These are phyloP conservation scores for Meda fulgida DNA, from an alignment of 2,797 vertebrate species.

Conservation along the genomic window DNA sequence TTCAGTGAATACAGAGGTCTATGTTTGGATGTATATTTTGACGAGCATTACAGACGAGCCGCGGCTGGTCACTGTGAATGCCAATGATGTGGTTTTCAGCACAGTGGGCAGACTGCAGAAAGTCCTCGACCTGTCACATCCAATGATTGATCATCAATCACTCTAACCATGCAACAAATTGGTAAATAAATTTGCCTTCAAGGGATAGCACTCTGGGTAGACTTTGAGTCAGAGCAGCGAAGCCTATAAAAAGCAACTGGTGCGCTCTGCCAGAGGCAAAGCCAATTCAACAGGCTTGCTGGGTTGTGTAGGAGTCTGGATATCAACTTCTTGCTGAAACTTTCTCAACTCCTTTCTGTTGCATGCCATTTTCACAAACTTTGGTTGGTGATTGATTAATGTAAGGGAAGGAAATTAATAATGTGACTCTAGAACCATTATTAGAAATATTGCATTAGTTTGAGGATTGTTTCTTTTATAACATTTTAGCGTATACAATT, in stretches of 20 bases:
- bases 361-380: background rate
- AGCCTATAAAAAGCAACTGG: conserved; percentile 71
- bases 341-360: conserved; percentile 29
- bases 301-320: conserved; percentile 27
- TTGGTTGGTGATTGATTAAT: conserved; percentile 1
- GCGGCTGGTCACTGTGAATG: background rate
- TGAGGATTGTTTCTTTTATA: background rate
- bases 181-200: conserved; percentile 67
- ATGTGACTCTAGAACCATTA: background rate
- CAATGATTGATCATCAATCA: conserved; percentile 74
- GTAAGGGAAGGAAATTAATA: background rate
- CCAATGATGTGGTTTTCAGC: conserved; percentile 50
- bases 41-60: too few species aligned
- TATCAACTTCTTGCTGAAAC: conserved; percentile 20
- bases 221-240: conserved; percentile 64
- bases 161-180: conserved; percentile 69
- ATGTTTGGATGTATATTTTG: background rate
- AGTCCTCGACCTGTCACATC: conserved; percentile 65
- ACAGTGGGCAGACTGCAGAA: conserved; percentile 45
- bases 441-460: background rate
- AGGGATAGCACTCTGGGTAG: conserved; percentile 56
- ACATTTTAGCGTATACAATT: background rate
- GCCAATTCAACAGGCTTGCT: conserved; percentile 46
- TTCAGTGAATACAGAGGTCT: background rate
- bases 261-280: conserved; percentile 57